Conservation (phyloP, 2,888 invertebrate genomes). For the Pheosia gnoma region DNA sequence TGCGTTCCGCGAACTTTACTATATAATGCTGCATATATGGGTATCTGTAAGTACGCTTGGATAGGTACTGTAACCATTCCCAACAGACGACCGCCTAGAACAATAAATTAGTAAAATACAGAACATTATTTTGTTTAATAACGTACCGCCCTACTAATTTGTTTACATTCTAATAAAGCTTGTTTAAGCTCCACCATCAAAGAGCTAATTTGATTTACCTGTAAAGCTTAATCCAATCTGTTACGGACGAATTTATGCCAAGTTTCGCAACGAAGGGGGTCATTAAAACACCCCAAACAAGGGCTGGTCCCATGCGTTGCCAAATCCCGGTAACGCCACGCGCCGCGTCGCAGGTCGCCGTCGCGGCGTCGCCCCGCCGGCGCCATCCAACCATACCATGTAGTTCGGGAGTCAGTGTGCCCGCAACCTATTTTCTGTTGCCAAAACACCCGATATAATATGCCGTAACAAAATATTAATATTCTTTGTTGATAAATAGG, state of each 20-base stretch:
- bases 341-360: slow-evolving; percentile 30
- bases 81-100: too few relatives aligned
- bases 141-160: background rate
- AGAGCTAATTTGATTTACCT: slow-evolving; percentile 25
- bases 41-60: too few relatives aligned
- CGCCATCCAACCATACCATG: slow-evolving; percentile 43
- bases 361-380: slow-evolving; percentile 24
- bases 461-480: slow-evolving; percentile 29
- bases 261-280: slow-evolving; percentile 42
- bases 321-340: slow-evolving; percentile 47
- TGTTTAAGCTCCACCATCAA: slow-evolving; percentile 10
- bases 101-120: too few relatives aligned
- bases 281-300: slow-evolving; percentile 53
- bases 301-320: slow-evolving; percentile 50
- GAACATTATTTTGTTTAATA: too few relatives aligned
- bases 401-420: slow-evolving; percentile 51
- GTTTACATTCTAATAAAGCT: background rate
- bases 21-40: too few relatives aligned
- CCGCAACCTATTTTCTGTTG: slow-evolving; percentile 54
- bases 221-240: slow-evolving; percentile 28
- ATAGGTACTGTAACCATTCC: too few relatives aligned
- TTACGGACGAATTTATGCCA: slow-evolving; percentile 26
- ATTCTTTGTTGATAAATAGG: slow-evolving; percentile 5
- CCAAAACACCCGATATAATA: slow-evolving; percentile 43
- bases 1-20: too few relatives aligned